Percentiles rank a stretch among this genome's conserved stretches.
phyloP scores from a whole-genome alignment of 2,888 invertebrate species.

The Dioctria linearis region DNA sequence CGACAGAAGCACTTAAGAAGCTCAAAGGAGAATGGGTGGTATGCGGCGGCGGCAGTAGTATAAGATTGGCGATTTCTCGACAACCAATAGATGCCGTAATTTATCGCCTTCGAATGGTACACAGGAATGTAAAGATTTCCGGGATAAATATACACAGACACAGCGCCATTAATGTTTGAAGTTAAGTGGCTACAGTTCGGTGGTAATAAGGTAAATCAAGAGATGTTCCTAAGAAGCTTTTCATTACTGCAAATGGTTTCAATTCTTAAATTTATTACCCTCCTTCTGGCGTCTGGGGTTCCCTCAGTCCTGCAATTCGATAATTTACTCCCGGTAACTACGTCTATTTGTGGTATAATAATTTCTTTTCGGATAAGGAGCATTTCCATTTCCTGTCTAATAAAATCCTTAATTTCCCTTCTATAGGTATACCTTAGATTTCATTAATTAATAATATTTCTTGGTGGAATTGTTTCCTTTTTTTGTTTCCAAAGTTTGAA shows the following conservation, averaged over 20 bases:
- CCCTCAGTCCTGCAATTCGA: conserved; percentile 15
- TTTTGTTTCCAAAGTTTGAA: neutral
- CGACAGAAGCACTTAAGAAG: neutral
- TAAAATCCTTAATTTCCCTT: conserved; percentile 37
- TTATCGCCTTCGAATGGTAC: conserved; percentile 33
- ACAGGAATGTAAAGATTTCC: conserved; percentile 19
- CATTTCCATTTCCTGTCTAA: conserved; percentile 32
- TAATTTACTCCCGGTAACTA: conserved; percentile 12
- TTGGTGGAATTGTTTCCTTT: neutral
- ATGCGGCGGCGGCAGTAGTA: neutral
- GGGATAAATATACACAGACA: conserved; percentile 28
- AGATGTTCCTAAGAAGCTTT: conserved; percentile 40
- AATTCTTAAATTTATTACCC: conserved; percentile 49
- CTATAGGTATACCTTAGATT: neutral
- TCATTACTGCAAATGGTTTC: conserved; percentile 46
- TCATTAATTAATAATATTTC: neutral
- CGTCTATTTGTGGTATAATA: conserved; percentile 13
- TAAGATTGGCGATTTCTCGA: conserved; percentile 19
- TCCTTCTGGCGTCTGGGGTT: neutral
- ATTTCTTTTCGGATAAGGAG: conserved; percentile 25
- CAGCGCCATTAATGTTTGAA: conserved; percentile 29
- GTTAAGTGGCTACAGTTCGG: conserved; percentile 48
- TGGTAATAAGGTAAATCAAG: conserved; percentile 48
- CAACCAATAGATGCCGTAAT: conserved; percentile 43
- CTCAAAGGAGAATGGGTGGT: neutral